Conservation (phyloP, 2,888 invertebrate species). For the Aleiodes alternator region DNA sequence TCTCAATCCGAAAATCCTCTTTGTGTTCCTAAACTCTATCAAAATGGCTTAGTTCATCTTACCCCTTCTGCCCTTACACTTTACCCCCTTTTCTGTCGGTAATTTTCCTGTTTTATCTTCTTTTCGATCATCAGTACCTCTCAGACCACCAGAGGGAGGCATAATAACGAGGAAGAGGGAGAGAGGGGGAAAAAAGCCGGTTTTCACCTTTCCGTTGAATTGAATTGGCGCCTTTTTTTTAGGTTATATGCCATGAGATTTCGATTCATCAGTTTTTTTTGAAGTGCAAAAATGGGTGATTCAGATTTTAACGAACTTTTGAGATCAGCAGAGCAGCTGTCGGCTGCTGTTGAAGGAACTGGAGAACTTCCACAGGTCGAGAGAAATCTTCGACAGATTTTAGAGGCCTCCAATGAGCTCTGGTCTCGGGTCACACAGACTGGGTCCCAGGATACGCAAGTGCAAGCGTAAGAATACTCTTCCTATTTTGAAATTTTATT, state of each 20-base stretch:
- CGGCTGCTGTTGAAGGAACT: slow-evolving; percentile 90
- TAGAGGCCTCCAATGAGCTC: slow-evolving; percentile 92
- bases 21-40: no score
- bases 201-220: not conserved
- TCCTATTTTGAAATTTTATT: slow-evolving; percentile 21
- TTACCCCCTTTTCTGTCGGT: no score
- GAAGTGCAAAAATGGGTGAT: slow-evolving; percentile 64
- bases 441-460: slow-evolving; percentile 91
- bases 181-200: no score
- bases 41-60: no score
- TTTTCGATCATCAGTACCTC: no score
- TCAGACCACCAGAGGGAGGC: no score
- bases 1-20: no score
- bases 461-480: slow-evolving; percentile 81
- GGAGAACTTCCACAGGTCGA: slow-evolving; percentile 91
- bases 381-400: slow-evolving; percentile 91
- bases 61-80: no score
- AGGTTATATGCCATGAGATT: slow-evolving; percentile 14
- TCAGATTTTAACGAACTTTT: slow-evolving; percentile 90
- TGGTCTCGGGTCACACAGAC: slow-evolving; percentile 91
- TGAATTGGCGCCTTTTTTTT: not conserved
- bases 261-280: not conserved
- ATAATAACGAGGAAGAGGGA: no score
- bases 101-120: no score
- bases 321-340: slow-evolving; percentile 93